phyloP scores from a whole-genome alignment of 2,113 vertebrate species.

The Python bivittatus region DNA sequence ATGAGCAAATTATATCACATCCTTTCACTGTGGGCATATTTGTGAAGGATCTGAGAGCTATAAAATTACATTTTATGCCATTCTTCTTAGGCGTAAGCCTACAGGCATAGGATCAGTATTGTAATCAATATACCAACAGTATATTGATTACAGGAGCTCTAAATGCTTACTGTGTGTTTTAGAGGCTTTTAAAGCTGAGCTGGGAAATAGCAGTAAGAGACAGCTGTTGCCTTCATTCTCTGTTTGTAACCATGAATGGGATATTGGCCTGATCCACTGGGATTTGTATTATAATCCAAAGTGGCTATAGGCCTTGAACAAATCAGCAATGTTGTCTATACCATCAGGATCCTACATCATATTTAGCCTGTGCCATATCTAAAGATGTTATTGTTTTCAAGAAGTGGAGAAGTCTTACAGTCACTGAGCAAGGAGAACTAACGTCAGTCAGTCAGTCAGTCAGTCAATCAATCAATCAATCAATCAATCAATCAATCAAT shows the following conservation, averaged over 20 bases:
- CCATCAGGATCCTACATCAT: background rate
- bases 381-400: background rate
- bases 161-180: background rate
- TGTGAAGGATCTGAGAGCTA: background rate
- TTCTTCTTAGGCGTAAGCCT: background rate
- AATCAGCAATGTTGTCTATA: background rate
- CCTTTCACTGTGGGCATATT: background rate
- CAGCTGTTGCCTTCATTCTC: background rate
- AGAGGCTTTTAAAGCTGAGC: background rate
- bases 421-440: background rate
- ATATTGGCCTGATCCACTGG: background rate
- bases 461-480: no score
- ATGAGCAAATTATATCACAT: background rate
- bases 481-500: background rate
- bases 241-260: background rate
- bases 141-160: no score
- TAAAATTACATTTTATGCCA: background rate
- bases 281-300: background rate
- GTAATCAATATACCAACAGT: background rate
- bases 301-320: background rate
- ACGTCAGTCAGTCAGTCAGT: background rate
- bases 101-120: background rate
- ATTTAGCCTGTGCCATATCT: background rate
- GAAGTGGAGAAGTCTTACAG: background rate
- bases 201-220: background rate